phyloP scores from a whole-genome alignment of 2,888 invertebrate species.

The Drosophila affinis region DNA sequence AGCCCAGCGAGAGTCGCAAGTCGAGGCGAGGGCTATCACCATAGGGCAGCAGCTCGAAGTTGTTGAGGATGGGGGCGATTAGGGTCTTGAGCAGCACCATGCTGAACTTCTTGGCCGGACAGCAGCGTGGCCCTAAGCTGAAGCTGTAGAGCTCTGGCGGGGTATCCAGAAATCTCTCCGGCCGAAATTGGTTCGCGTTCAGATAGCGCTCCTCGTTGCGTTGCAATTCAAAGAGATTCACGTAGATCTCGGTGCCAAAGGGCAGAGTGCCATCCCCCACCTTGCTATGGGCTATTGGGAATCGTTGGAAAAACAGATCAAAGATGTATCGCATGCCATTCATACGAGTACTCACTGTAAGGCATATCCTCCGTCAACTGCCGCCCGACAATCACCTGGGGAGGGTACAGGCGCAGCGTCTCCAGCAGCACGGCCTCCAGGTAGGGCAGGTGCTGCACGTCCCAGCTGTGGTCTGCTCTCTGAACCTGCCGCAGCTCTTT shows the following conservation, averaged over 20 bases:
- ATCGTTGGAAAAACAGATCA: neutral
- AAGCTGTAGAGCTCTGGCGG: conserved; percentile 47
- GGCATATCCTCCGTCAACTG: conserved; percentile 56
- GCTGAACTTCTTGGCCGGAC: conserved; percentile 60
- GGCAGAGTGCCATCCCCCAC: conserved; percentile 62
- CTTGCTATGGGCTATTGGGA: conserved; percentile 53
- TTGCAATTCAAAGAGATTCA: conserved; percentile 61
- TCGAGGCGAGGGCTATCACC: conserved; percentile 55
- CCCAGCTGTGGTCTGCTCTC: neutral
- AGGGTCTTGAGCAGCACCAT: conserved; percentile 54
- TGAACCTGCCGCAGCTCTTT: conserved; percentile 40
- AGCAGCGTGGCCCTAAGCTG: conserved; percentile 66
- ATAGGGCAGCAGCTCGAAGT: conserved; percentile 65
- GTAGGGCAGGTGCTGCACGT: conserved; percentile 39
- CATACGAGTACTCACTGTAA: conserved; percentile 57
- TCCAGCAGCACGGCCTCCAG: conserved; percentile 85
- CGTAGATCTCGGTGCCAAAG: conserved; percentile 61
- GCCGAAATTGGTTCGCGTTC: conserved; percentile 44
- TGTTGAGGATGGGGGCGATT: conserved; percentile 54
- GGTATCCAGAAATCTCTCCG: conserved; percentile 56
- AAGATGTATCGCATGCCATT: neutral
- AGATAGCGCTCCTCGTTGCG: conserved; percentile 42
- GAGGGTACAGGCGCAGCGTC: conserved; percentile 86
- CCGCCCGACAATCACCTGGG: conserved; percentile 83
- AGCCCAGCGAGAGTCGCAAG: conserved; percentile 54